Evolutionary conservation across 2,797 vertebrate genomes (phyloP).

Genomic region (Psittacula echo): DNA sequence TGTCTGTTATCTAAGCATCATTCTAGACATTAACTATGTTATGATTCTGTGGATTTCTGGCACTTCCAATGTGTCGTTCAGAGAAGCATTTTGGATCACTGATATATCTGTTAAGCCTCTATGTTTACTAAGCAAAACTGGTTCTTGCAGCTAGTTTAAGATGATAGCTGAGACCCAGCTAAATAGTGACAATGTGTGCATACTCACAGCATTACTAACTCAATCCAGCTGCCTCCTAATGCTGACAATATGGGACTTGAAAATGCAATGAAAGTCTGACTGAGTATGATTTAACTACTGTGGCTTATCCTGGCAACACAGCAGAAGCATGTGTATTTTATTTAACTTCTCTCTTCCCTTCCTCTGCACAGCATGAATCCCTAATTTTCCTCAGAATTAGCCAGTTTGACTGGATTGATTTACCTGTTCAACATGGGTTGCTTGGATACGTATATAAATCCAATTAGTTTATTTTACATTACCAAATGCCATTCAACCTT

Average conservation of each 20-base stretch:
- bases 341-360: slow-evolving; percentile 2
- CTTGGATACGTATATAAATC: not conserved
- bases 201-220: slow-evolving; percentile 36
- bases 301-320: not conserved
- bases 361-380: not conserved
- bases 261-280: slow-evolving; percentile 28
- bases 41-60: not conserved
- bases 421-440: not conserved
- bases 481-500: not conserved
- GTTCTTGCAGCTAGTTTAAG: not conserved
- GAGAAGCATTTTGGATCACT: not conserved
- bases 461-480: not conserved
- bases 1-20: not conserved
- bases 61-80: not conserved
- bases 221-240: slow-evolving; percentile 35
- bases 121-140: not conserved
- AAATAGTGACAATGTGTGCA: not conserved
- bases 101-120: not conserved
- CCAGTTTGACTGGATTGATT: not conserved
- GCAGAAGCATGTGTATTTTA: not conserved
- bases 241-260: slow-evolving; percentile 19
- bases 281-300: not conserved
- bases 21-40: not conserved
- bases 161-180: slow-evolving; percentile 13
- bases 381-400: slow-evolving; percentile 10